Percentiles rank a stretch among this genome's conserved stretches.
These are phyloP conservation scores for Selenia dentaria DNA, from an alignment of 2,888 invertebrate genomes.

Conservation along the genomic window DNA sequence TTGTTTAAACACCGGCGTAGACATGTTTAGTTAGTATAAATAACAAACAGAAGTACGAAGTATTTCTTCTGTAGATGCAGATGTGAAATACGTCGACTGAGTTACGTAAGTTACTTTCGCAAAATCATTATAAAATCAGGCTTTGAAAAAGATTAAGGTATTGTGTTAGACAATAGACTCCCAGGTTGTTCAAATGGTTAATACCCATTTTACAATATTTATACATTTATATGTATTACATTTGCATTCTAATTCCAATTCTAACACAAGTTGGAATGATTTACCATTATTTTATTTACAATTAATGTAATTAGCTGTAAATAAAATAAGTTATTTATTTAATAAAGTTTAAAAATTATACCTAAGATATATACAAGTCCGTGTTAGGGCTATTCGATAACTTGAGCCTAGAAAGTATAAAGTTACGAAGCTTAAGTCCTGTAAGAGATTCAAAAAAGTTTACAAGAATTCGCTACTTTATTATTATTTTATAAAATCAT, in stretches of 20 bases:
- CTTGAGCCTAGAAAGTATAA: slow-evolving; percentile 43
- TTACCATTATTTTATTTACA: slow-evolving; percentile 52
- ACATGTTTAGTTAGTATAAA: no score
- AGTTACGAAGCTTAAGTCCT: slow-evolving; percentile 21
- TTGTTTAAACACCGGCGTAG: no score
- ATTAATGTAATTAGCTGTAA: slow-evolving; percentile 37
- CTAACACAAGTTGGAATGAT: slow-evolving; percentile 70
- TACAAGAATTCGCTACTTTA: not conserved
- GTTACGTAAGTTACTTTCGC: no score
- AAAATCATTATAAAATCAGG: no score
- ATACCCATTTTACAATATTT: slow-evolving; percentile 49
- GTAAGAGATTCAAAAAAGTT: slow-evolving; percentile 27
- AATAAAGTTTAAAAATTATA: slow-evolving; percentile 35
- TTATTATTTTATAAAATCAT: slow-evolving; percentile 3
- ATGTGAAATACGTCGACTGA: no score
- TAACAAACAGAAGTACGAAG: no score
- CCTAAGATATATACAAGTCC: slow-evolving; percentile 56
- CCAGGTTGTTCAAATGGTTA: slow-evolving; percentile 34
- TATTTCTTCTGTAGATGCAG: no score
- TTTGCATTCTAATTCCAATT: slow-evolving; percentile 50
- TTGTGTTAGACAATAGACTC: no score
- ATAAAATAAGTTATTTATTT: slow-evolving; percentile 32
- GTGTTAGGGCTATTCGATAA: slow-evolving; percentile 40
- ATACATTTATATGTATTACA: slow-evolving; percentile 43
- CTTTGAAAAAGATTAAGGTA: no score